Evolutionary conservation across 1,140 invertebrate genomes (phyloP), one percentile per base, ranked within the genome.

Genomic region (silkworm (Bombyx mori)): DNA sequence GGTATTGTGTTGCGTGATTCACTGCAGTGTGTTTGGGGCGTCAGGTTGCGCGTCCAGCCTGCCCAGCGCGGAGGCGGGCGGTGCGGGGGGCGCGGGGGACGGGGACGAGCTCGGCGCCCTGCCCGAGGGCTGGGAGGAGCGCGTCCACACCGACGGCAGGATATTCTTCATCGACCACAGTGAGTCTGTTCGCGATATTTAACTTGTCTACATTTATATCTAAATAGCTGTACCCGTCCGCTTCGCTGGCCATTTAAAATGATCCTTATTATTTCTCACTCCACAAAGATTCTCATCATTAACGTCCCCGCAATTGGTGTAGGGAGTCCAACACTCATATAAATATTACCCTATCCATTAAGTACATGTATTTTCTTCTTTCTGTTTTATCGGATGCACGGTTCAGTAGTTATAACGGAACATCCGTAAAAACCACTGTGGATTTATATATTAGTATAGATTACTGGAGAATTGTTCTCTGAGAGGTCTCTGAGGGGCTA

Each of bases 161-260:
- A 98, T 98, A 65, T 99, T 99, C 89, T 99, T 98, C 83, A 99
- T 99, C 59, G 97, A 99, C 90, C 98, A 99, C 77, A 98, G 96
- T 98, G 89, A 92, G 93, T 86, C 7, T 10, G 7, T 42, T 35
- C 10, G 1, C 44, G 4, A 43, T 44, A 45, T 44, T 7, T n/a
- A 45, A 12, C n/a, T 7, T 6, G 18, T 45, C 8, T 44, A 7
- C 3, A 7, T 49, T 10, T 49, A 6, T 49, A 7, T 18, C 8
- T 26, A 1, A n/a, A 3, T 52, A 9, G 18, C 8, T 10, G 7
- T n/a, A n/a, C 18, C 7, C 18, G 7, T 45, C 10, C 7, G 7
- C 10, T 45, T 7, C 44, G 44, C 12, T 18, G 12, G 12, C 12
- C 12, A 18, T 18, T 18, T 18, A 18, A 18, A 18, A 18, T 18